Percentiles rank a stretch among this genome's conserved stretches.
Conservation (phyloP, 2,797 vertebrate species). For the Sternotherus odoratus region DNA sequence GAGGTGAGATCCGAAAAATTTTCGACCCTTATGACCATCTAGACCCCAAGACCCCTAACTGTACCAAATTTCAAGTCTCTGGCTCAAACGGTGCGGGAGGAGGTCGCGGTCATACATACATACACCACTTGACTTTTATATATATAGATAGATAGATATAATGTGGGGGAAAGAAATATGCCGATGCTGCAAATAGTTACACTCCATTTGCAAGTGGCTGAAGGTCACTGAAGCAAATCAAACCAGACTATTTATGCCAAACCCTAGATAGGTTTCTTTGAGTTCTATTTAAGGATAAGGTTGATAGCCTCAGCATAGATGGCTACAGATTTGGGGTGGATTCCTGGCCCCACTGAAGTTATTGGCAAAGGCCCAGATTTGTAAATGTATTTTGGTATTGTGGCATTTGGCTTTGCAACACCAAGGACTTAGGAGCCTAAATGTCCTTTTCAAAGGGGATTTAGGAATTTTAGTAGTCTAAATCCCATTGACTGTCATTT, state of each 20-base stretch:
- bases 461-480: not conserved
- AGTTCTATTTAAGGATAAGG: rapidly evolving
- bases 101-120: too few species aligned
- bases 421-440: not conserved
- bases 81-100: too few species aligned
- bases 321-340: not conserved
- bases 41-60: too few species aligned
- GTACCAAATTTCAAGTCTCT: too few species aligned
- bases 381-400: not conserved
- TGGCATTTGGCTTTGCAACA: not conserved
- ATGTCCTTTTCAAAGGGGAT: not conserved
- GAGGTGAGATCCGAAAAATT: too few species aligned
- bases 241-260: not conserved
- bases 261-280: not conserved
- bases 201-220: not conserved
- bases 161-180: not conserved
- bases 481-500: not conserved
- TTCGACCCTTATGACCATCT: too few species aligned
- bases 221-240: constrained; percentile 17
- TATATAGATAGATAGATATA: too few species aligned
- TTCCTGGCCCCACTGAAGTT: rapidly evolving
- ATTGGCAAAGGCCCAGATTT: not conserved
- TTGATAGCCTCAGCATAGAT: not conserved
- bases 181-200: not conserved
- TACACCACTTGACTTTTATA: too few species aligned